A percentile compares a stretch with the other conserved stretches of the same genome.
Evolutionary conservation across 1,140 invertebrate genomes (phyloP).

Genomic region (Linepithema humile): DNA sequence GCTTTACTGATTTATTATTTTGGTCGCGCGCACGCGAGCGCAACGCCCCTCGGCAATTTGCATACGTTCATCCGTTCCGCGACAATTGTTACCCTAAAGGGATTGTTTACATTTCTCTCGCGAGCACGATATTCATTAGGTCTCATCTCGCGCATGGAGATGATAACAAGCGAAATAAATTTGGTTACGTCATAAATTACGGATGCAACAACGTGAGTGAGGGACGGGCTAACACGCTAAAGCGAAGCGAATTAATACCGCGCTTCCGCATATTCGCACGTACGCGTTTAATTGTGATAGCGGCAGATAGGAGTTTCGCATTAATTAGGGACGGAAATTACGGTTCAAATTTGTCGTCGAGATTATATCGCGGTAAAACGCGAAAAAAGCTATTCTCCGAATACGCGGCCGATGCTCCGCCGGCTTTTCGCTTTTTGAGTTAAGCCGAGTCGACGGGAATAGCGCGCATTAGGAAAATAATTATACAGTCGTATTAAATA

Average conservation of each 20-base stretch:
- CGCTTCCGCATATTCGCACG: slow-evolving; percentile 15
- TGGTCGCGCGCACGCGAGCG: neutral
- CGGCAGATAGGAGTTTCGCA: slow-evolving; percentile 29
- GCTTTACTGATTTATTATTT: slow-evolving; percentile 43
- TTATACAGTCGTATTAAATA: slow-evolving; percentile 28
- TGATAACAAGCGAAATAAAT: slow-evolving; percentile 56
- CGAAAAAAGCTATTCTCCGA: neutral
- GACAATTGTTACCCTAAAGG: slow-evolving; percentile 47
- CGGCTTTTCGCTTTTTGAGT: neutral
- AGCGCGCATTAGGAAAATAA: slow-evolving; percentile 1
- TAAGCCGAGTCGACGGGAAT: neutral
- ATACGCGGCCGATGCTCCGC: neutral
- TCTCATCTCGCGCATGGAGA: neutral
- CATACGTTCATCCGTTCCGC: slow-evolving; percentile 42
- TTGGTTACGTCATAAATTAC: slow-evolving; percentile 51
- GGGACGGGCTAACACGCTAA: slow-evolving; percentile 23
- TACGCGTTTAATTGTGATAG: slow-evolving; percentile 28
- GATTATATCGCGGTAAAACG: slow-evolving; percentile 5
- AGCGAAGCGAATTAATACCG: slow-evolving; percentile 45
- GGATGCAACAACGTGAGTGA: slow-evolving; percentile 31
- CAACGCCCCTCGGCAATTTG: slow-evolving; percentile 17
- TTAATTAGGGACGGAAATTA: slow-evolving; percentile 49
- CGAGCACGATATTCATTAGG: slow-evolving; percentile 42
- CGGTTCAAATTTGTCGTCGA: neutral
- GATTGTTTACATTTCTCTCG: slow-evolving; percentile 52